Percentiles rank a stretch among this genome's conserved stretches.
Conservation (phyloP, 2,113 vertebrate species). For the Xerus inauris region DNA sequence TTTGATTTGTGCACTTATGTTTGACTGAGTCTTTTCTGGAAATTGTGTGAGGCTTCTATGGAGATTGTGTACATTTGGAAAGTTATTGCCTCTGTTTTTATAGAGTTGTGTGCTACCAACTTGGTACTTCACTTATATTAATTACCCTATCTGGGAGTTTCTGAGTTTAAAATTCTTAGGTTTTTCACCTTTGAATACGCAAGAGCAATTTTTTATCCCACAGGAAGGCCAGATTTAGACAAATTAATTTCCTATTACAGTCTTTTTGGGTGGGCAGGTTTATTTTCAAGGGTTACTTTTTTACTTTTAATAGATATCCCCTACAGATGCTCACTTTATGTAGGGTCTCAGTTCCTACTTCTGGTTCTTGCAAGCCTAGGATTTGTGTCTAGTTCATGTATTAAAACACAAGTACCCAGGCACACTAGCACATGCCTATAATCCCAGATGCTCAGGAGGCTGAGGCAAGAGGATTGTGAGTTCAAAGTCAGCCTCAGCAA, state of each 20-base stretch:
- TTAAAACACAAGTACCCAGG: neutral
- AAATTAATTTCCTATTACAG: neutral
- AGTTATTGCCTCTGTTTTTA: neutral
- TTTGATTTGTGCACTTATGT: neutral
- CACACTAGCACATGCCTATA: too few relatives aligned
- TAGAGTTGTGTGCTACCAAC: neutral
- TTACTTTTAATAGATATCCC: neutral
- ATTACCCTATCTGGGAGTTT: neutral
- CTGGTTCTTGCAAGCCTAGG: neutral
- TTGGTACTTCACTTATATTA: neutral
- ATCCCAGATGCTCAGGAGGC: too few relatives aligned
- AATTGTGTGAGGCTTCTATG: neutral
- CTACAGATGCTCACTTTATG: neutral
- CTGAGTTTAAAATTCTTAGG: neutral
- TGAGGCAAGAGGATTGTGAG: too few relatives aligned
- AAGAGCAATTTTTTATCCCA: neutral
- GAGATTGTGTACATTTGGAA: neutral
- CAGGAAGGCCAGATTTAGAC: neutral
- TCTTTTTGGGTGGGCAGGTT: neutral
- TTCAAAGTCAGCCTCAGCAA: too few relatives aligned
- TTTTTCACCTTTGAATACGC: neutral
- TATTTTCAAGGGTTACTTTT: constrained; percentile 1
- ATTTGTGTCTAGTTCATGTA: neutral
- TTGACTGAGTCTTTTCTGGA: neutral
- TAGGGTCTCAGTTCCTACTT: neutral